These are phyloP conservation scores for Cirrhinus molitorella DNA, from an alignment of 2,797 vertebrate species.

Conservation along the genomic window DNA sequence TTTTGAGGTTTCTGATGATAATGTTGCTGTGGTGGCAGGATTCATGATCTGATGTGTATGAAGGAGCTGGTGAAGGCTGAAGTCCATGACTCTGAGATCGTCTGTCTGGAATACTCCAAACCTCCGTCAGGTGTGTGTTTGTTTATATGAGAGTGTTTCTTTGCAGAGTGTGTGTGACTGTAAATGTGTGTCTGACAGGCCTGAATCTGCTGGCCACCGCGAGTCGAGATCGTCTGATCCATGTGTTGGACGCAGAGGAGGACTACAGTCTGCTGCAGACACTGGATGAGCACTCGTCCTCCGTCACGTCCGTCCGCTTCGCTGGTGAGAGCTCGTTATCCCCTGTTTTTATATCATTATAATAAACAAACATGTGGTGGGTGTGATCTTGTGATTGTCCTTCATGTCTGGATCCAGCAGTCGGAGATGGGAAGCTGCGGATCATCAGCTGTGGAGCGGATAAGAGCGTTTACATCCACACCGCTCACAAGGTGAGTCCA, in stretches of 20 bases:
- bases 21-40: conserved; percentile 71
- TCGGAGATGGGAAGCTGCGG: conserved; percentile 87
- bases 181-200: conserved; percentile 72
- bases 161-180: background rate
- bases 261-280: conserved; percentile 92
- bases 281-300: conserved; percentile 94
- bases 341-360: background rate
- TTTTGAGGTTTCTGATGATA: background rate
- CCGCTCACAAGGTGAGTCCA: conserved; percentile 87
- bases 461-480: conserved; percentile 96
- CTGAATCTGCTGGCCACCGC: conserved; percentile 92
- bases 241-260: conserved; percentile 87
- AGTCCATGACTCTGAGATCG: conserved; percentile 93
- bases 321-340: conserved; percentile 80
- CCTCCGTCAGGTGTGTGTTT: conserved; percentile 86
- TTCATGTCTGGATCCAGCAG: conserved; percentile 67
- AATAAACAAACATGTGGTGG: too few relatives aligned
- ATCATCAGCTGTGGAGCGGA: conserved; percentile 99
- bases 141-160: background rate
- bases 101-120: conserved; percentile 94
- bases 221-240: conserved; percentile 92
- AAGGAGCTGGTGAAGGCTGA: conserved; percentile 90
- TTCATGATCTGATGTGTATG: conserved; percentile 87
- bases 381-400: background rate
- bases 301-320: conserved; percentile 94